Base-by-base conservation (phyloP, 2,888 invertebrate genomes). In the Cosmia pyralina region DNA sequence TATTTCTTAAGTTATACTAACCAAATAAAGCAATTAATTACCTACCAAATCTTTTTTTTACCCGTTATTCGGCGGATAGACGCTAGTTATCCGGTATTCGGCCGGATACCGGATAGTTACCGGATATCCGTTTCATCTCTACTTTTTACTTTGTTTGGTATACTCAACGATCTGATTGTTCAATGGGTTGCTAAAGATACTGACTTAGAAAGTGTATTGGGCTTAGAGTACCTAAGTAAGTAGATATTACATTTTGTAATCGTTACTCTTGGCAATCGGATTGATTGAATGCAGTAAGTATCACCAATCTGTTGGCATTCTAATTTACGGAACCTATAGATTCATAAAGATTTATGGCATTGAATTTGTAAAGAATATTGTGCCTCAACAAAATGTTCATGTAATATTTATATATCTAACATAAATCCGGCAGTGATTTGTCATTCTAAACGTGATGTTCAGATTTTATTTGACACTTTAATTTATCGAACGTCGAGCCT, bases 401-500 rank as follows among this genome's bases (percentile, higher is more conserved):
- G 15, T 65, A 17, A 34, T 48, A 46, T 28, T 58, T 22, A 38
- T 59, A 41, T n/a, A 78, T 48, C 2, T 28, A 28, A 72, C 28
- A 71, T 34, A 65, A 66, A 63, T 66, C 64, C 17, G 17, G 0
- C 5, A 68, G 63, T 69, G 52, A 79, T 79, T 79, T 75, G 46
- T 79, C 72, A 68, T 59, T 67, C 58, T 53, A 73, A 76, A 76
- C 58, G 52, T 69, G 59, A 66, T 62, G 41, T 76, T 57, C 64
- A 60, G 65, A 83, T 76, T 80, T 68, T 69, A 75, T 71, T 69
- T 72, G 69, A 69, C 59, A 72, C 66, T 75, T 72, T 72, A 80
- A 77, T 71, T 78, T 69, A 74, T 78, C 50, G 67, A 59, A 59
- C 62, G 59, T 72, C 60, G 64, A 80, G 62, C 69, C 69, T 82